These are phyloP conservation scores for Cheilosia urbana DNA, from an alignment of 2,888 invertebrate species.

Conservation along the genomic window DNA sequence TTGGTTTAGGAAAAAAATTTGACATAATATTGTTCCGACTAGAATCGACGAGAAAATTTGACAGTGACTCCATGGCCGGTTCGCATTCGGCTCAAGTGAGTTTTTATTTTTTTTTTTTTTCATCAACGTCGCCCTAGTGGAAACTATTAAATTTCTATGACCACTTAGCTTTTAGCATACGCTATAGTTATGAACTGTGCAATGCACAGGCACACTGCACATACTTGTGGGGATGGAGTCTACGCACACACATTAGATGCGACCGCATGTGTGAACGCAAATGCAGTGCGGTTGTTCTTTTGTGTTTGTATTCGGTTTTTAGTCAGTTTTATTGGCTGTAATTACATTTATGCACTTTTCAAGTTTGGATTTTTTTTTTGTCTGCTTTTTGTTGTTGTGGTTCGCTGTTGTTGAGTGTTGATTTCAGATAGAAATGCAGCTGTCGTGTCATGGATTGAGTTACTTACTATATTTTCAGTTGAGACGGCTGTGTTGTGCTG, in stretches of 20 bases:
- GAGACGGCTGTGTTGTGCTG: slow-evolving; percentile 8
- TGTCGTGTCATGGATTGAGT: slow-evolving; percentile 53
- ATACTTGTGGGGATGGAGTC: neutral
- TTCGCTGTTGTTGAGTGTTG: slow-evolving; percentile 39
- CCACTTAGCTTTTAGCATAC: slow-evolving; percentile 38
- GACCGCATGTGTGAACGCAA: slow-evolving; percentile 21
- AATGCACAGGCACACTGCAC: neutral
- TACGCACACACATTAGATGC: neutral
- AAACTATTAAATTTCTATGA: slow-evolving; percentile 64
- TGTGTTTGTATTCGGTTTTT: slow-evolving; percentile 46
- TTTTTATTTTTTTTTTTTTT: slow-evolving; percentile 16
- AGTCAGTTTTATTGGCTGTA: slow-evolving; percentile 66
- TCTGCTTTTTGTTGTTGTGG: slow-evolving; percentile 35
- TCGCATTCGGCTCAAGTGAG: slow-evolving; percentile 19
- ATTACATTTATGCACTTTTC: slow-evolving; percentile 66
- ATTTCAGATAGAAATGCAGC: slow-evolving; percentile 63
- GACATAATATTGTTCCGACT: slow-evolving; percentile 4
- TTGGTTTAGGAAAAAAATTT: slow-evolving; percentile 38
- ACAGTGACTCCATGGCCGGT: slow-evolving; percentile 32
- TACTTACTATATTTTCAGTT: slow-evolving; percentile 29
- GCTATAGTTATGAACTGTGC: neutral
- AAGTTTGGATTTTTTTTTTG: slow-evolving; percentile 48
- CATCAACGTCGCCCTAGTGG: slow-evolving; percentile 35
- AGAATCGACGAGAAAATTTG: neutral
- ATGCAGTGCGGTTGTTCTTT: slow-evolving; percentile 54